Base-by-base conservation (phyloP, 2,113 vertebrate genomes). In the Tauraco erythrolophus region DNA sequence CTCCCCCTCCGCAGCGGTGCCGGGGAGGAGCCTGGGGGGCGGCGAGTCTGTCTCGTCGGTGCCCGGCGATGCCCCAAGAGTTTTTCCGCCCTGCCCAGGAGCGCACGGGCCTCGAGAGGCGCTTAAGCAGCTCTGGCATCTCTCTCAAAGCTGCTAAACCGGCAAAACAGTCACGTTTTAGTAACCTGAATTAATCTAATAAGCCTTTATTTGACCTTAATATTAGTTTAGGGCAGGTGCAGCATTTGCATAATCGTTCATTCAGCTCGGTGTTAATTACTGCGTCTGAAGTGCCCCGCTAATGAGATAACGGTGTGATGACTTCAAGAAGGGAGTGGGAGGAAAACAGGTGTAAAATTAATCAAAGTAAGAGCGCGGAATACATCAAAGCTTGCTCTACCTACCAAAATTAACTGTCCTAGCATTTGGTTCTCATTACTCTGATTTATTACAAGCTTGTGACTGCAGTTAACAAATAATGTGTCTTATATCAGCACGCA, bases 131-230 rank as follows among this genome's bases (percentile, higher is more conserved):
- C 16, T 19, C 6, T 5, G 33, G 21, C 4, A 1, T 11, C 14
- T 19, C 30, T 28, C 16, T 48, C 2, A 3, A 5, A 12, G 33
- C 37, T 7, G 24, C 8, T 8, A 2, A 8, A 0, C 2, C 0
- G 1, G 18, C 7, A 0, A 0, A 5, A 4, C 6, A 0, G 25
- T 6, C 15, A 0, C 2, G 3, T 6, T 7, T 28, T 1, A 0
- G 18, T 0, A 48, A 10, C 31, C 31, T 0, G 23, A 9, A 1
- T 13, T 64, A 10, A 33, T 6, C 19, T 18, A 13, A 4, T 3
- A n/a, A 56, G 22, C 2, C 9, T 28, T 43, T 21, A 4, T 45
- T 43, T 48, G 61, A 19, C 43, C 27, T 25, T 60, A 31, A 0
- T 28, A 0, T 18, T 62, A 31, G 25, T 11, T 54, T 6, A 16